These are phyloP conservation scores for Eidolon helvum DNA, from an alignment of 2,113 vertebrate species.

Conservation along the genomic window DNA sequence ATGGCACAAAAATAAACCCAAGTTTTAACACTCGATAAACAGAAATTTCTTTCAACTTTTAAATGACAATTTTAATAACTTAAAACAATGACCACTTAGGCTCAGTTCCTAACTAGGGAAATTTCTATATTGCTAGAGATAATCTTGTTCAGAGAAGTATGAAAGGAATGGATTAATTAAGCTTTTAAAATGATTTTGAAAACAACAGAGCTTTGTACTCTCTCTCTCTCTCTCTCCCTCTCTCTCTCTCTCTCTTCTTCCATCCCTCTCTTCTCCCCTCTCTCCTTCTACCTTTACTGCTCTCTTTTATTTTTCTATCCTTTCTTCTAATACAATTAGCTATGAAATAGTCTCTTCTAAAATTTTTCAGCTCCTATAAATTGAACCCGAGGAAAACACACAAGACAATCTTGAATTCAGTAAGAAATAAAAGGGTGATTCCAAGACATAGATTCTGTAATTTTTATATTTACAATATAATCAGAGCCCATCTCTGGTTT, in stretches of 20 bases:
- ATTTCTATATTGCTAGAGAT: neutral
- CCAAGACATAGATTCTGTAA: neutral
- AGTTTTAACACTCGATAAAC: conserved; percentile 23
- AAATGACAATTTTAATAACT: neutral
- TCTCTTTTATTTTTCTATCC: no score
- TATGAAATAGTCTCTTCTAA: neutral
- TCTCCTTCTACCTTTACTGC: no score
- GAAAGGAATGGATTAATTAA: neutral
- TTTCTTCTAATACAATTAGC: neutral
- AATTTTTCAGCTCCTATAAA: neutral
- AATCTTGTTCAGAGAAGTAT: neutral
- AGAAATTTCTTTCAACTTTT: neutral
- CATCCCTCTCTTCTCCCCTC: no score
- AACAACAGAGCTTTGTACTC: neutral
- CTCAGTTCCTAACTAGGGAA: neutral
- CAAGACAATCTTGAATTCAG: neutral
- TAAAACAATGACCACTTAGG: neutral
- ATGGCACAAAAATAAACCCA: conserved; percentile 36
- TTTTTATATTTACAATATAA: neutral
- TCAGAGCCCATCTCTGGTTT: neutral
- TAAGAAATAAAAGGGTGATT: neutral
- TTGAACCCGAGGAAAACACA: neutral
- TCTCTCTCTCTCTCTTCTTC: no score
- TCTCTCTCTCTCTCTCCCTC: neutral
- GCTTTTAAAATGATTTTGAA: neutral